Base-by-base conservation (phyloP, 2,797 vertebrate genomes). In the Rousettus madagascariensis region DNA sequence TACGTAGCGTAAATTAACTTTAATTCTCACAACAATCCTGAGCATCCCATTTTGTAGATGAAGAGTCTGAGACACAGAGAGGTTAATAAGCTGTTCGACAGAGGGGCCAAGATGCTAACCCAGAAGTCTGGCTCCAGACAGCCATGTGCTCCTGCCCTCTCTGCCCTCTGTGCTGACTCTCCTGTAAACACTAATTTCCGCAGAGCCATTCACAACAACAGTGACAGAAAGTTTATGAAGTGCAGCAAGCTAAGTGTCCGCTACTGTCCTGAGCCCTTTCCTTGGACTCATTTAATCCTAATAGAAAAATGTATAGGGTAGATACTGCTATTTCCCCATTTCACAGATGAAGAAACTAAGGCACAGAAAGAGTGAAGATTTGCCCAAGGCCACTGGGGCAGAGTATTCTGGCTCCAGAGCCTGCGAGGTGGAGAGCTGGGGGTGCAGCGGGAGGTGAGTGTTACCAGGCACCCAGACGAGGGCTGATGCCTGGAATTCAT, bases 151-250 rank as follows among this genome's bases (percentile, higher is more conserved):
- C 55, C 24, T 6, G 33, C 30, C 41, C 46, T 19, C 66, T 12
- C 3, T 15, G 79, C 46, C 75, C 75, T 55, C 77, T 16, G 0
- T 0, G 7, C 28, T 4, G 24, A 43, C 26, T 13, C 69, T 72
- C 68, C 16, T 1, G 0, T 26, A 33, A 49, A 16, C 30, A 24
- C 38, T 0, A 2, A 7, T 2, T 26, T 33, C 79, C 63, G 10
- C 8, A 2, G 3, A 74, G 57, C 38, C 51, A 1, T 0, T 2
- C 4, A 20, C n/a, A 17, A 28, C 0, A 0, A 22, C 19, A 46
- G n/a, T 0, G 13, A 22, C 57, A 65, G 43, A 33, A 24, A 6
- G 41, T n/a, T 36, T 1, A 1, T 0, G 2, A 77, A 65, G 5
- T 0, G 24, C 0, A 10, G 1, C 20, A 13, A 10, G 1, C 20